Percentiles rank a stretch among this genome's conserved stretches.
phyloP scores from a whole-genome alignment of 2,888 invertebrate genomes.

The Micropterix aruncella region DNA sequence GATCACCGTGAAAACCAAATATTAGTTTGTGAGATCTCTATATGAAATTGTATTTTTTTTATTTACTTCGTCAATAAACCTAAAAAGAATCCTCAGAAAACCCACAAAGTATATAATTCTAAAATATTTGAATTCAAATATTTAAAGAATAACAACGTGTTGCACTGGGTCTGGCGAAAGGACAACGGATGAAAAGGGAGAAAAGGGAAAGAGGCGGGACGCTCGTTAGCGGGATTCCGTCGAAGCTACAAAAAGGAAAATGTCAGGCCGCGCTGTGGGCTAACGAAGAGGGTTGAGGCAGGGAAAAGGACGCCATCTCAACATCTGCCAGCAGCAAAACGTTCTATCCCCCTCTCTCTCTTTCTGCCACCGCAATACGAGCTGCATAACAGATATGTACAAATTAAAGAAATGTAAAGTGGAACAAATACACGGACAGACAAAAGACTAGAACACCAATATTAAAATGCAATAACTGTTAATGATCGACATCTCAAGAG shows the following conservation, averaged over 20 bases:
- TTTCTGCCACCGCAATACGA: no score
- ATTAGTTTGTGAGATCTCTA: background rate
- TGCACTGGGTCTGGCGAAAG: constrained; percentile 8
- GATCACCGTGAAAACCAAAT: background rate
- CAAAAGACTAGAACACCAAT: no score
- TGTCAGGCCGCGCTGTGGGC: constrained; percentile 15
- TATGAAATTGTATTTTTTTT: background rate
- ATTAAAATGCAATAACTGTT: no score
- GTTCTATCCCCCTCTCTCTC: no score
- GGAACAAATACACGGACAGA: no score
- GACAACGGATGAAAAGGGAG: no score
- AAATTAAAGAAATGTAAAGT: no score
- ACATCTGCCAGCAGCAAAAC: no score
- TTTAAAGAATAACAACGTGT: background rate
- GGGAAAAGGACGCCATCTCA: background rate
- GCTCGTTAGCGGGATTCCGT: constrained; percentile 15
- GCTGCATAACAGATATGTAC: no score
- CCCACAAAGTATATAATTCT: background rate
- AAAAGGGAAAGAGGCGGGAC: constrained; percentile 11
- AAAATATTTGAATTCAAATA: background rate
- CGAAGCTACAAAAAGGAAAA: constrained; percentile 8
- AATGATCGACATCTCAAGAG: no score
- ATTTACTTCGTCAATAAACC: background rate
- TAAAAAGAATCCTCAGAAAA: no score
- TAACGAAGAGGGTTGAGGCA: constrained; percentile 12